Evolutionary conservation across 1,140 invertebrate genomes (phyloP).

Genomic region (Drosophila bifasciata): DNA sequence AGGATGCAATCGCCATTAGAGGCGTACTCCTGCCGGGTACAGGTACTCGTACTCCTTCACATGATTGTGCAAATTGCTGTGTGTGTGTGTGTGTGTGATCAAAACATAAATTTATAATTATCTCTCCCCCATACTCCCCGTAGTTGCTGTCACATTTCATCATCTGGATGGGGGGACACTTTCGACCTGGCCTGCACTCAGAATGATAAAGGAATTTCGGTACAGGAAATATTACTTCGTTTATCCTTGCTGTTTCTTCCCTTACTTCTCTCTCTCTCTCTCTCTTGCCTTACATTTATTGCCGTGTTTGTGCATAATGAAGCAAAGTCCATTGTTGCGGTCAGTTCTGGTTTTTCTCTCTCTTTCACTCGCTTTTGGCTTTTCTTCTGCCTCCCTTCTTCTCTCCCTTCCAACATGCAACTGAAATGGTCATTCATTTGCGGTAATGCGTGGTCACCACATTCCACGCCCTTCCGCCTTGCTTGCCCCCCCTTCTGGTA

Average conservation of each 20-base stretch:
- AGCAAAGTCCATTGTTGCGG: constrained; percentile 56
- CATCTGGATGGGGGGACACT: constrained; percentile 1
- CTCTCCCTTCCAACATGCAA: background rate
- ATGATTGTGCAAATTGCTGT: constrained; percentile 2
- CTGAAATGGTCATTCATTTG: constrained; percentile 61
- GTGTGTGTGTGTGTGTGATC: too few species aligned
- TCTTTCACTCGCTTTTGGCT: background rate
- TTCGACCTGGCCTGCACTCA: background rate
- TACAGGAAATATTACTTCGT: background rate
- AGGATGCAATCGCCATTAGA: constrained; percentile 18
- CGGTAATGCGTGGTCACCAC: constrained; percentile 39
- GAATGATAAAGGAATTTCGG: constrained; percentile 21
- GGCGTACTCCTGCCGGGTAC: background rate
- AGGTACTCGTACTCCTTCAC: too few species aligned
- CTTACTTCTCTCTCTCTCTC: too few species aligned
- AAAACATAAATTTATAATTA: constrained; percentile 2
- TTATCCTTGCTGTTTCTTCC: background rate
- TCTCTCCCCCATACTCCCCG: too few species aligned
- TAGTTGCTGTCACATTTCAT: too few species aligned
- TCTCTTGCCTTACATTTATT: constrained; percentile 22
- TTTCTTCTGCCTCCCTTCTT: background rate
- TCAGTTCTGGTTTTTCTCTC: constrained; percentile 23
- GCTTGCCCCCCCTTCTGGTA: background rate
- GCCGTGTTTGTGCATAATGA: constrained; percentile 71
- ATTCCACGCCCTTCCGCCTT: constrained; percentile 14